Conservation (phyloP, 2,113 vertebrate species). For the Octodon degus region DNA sequence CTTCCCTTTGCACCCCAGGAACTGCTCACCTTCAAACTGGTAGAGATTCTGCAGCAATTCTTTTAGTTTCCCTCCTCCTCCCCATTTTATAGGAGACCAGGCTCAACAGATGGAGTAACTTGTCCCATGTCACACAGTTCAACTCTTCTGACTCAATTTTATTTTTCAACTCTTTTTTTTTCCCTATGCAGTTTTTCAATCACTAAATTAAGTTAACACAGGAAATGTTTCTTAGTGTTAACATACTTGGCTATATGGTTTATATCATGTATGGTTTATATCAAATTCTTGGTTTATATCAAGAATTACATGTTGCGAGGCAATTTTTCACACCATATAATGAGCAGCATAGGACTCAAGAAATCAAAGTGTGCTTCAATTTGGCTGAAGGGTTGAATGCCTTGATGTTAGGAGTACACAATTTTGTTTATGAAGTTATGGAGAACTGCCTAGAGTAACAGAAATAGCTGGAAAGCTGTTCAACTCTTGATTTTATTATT, state of each 20-base stretch:
- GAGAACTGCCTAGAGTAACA: background rate
- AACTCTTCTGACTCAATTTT: background rate
- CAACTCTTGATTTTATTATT: background rate
- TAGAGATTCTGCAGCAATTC: background rate
- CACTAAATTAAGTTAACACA: background rate
- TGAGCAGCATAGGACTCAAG: background rate
- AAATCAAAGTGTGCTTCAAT: background rate
- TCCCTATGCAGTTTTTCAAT: background rate
- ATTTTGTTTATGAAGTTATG: conserved; percentile 25
- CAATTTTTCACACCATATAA: background rate
- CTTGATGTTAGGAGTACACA: background rate
- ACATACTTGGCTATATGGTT: background rate
- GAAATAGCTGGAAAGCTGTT: background rate
- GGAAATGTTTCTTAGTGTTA: background rate
- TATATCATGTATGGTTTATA: background rate
- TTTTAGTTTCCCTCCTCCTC: background rate
- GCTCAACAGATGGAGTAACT: background rate
- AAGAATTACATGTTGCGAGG: background rate
- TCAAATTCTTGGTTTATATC: too few relatives aligned
- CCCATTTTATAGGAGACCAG: background rate
- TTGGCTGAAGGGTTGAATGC: too few relatives aligned
- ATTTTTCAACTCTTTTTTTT: background rate
- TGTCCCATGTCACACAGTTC: background rate
- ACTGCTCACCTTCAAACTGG: background rate
- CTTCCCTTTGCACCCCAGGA: background rate